Percentiles rank a stretch among this genome's conserved stretches.
Evolutionary conservation across 2,113 vertebrate genomes (phyloP).

Genomic region (Bolborhynchus lineola): DNA sequence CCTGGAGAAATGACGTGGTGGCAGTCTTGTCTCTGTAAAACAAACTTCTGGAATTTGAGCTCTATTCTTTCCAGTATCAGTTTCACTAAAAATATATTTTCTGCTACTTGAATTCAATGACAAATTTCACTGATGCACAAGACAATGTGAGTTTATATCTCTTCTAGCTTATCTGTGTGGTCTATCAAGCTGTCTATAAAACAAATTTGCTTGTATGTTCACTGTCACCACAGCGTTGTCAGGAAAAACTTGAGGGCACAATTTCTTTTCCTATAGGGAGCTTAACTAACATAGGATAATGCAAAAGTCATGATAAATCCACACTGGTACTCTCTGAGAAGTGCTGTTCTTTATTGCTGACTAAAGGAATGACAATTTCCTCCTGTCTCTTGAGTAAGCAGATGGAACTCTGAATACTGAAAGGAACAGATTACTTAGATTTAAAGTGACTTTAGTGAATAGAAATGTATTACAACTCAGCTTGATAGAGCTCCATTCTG

Average conservation of each 20-base stretch:
- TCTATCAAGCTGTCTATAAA: not conserved
- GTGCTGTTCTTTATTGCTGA: constrained; percentile 10
- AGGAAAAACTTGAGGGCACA: not conserved
- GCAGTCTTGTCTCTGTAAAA: not conserved
- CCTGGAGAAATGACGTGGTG: not conserved
- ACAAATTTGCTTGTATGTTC: not conserved
- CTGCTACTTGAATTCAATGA: not conserved
- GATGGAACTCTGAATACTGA: not conserved
- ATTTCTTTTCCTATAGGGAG: not conserved
- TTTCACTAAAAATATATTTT: not conserved
- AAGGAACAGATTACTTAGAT: not conserved
- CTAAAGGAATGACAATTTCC: constrained; percentile 6
- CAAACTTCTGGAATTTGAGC: not conserved
- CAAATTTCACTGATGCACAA: not conserved
- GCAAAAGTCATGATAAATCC: not conserved
- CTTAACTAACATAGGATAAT: not conserved
- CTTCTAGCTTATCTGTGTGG: not conserved
- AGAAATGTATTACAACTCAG: not conserved
- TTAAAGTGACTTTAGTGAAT: not conserved
- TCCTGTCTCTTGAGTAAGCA: not conserved
- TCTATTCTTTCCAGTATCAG: not conserved
- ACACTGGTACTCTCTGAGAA: not conserved
- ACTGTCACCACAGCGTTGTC: not conserved
- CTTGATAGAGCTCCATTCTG: not conserved
- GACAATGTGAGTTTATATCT: not conserved